Conservation (phyloP, 2,113 vertebrate species). For the Benitochromis conjunctus region DNA sequence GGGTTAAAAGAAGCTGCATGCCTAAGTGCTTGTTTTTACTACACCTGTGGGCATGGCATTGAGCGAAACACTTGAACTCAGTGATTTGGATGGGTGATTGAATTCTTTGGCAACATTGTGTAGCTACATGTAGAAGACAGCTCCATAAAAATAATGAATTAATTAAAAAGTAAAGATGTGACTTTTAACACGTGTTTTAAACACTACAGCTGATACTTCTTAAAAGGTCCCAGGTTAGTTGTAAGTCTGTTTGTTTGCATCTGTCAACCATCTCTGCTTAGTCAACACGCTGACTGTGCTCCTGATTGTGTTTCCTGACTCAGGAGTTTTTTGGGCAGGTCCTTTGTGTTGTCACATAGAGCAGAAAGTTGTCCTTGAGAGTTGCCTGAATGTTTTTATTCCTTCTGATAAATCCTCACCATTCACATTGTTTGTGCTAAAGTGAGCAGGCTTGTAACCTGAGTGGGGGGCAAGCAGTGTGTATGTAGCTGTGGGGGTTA, state of each 20-base stretch:
- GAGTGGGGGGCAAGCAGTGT: not conserved
- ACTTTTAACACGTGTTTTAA: not conserved
- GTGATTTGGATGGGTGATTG: no score
- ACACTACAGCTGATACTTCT: not conserved
- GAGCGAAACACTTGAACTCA: no score
- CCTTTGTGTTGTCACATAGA: not conserved
- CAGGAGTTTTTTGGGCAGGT: conserved; percentile 1
- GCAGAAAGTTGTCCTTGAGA: conserved; percentile 30
- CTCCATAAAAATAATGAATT: not conserved
- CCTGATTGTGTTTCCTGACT: conserved; percentile 17
- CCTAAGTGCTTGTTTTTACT: no score
- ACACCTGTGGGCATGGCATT: no score
- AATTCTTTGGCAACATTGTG: no score
- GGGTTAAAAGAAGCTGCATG: no score
- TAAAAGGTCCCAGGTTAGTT: not conserved
- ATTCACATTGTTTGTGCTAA: conserved; percentile 1
- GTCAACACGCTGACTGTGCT: conserved; percentile 27
- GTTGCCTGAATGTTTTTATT: conserved; percentile 21
- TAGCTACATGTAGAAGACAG: not conserved
- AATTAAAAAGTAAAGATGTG: no score
- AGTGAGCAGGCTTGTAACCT: conserved; percentile 7
- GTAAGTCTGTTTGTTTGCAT: not conserved
- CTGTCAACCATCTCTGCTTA: conserved; percentile 29
- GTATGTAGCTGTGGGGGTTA: conserved; percentile 1
- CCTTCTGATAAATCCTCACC: conserved; percentile 22